Evolutionary conservation across 2,888 invertebrate species (phyloP).

Genomic region (Drosophila atroscutellata): DNA sequence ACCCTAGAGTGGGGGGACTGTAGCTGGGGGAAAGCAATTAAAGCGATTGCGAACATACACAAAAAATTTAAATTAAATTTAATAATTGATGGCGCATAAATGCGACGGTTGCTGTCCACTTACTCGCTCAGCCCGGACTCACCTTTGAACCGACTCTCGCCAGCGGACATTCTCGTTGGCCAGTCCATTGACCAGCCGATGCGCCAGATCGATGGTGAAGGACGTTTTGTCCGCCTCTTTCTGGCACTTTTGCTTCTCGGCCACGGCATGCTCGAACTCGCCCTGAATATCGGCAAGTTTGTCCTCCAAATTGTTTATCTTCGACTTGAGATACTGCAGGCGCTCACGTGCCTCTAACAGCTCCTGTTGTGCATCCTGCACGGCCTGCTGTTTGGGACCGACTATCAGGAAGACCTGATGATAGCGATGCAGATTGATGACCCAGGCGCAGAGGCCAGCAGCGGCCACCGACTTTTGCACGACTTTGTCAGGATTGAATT

Average conservation of each 20-base stretch:
- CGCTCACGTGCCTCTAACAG: slow-evolving; percentile 93
- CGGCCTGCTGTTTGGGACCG: slow-evolving; percentile 95
- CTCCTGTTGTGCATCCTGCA: slow-evolving; percentile 94
- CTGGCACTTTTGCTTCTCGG: slow-evolving; percentile 95
- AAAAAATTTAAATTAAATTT: slow-evolving; percentile 78
- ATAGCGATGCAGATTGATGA: slow-evolving; percentile 95
- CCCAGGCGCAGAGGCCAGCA: slow-evolving; percentile 97
- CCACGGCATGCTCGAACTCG: slow-evolving; percentile 94
- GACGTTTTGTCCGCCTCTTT: slow-evolving; percentile 96
- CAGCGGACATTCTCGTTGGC: slow-evolving; percentile 92
- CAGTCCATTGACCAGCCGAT: slow-evolving; percentile 95
- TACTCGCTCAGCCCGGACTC: slow-evolving; percentile 62
- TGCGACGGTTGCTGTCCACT: slow-evolving; percentile 33
- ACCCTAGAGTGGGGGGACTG: not conserved
- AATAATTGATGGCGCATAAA: slow-evolving; percentile 76
- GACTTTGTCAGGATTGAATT: slow-evolving; percentile 94
- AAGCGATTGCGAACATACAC: slow-evolving; percentile 68
- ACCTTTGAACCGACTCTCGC: slow-evolving; percentile 84
- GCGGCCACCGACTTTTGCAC: slow-evolving; percentile 95
- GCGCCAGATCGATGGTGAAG: slow-evolving; percentile 95
- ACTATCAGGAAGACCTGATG: slow-evolving; percentile 96
- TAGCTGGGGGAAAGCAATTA: slow-evolving; percentile 62
- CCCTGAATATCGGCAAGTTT: slow-evolving; percentile 91
- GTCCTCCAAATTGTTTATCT: slow-evolving; percentile 89
- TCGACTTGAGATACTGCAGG: slow-evolving; percentile 90